Base-by-base conservation (phyloP, 2,888 invertebrate species). In the Spilarctia lutea region DNA sequence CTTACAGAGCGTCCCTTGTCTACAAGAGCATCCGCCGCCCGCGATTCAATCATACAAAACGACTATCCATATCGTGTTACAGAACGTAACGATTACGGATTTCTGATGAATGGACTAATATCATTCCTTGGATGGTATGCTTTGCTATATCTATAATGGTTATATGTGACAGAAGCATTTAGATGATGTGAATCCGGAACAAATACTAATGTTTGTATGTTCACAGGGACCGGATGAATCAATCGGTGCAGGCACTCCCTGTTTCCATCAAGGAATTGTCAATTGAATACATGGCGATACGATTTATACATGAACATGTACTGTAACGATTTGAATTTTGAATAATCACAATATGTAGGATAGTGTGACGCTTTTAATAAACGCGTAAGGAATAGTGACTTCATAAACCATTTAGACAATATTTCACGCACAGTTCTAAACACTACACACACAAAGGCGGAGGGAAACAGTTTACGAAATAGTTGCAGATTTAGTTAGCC, bases 201-300 rank as follows among this genome's bases (percentile, higher is more conserved):
- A 89, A 88, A 89, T 87, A 88, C 88, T 90, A 39, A 89, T 86
- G 86, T 88, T 89, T 88, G 88, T 74, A 80, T 71, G 69, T 82
- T 76, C 73, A 70, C 87, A 85, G 83, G 84, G 89, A 92, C 95
- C 95, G 95, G 95, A 95, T 89, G 94, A 94, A 86, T 85, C 94
- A 95, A 95, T 95, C 94, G 91, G 85, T 91, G 90, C 90, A 82
- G 83, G 89, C 90, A 89, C 90, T 91, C 94, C 92, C 93, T 87
- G 87, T 88, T 90, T 86, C 89, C 87, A 88, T 89, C 84, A 89
- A 90, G 92, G 91, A 92, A 90, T 86, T 86, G 83, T 79, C 88
- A 91, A 92, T 91, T 91, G 89, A 89, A 86, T 75, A 77, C 27
- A 79, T 86, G 85, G 83, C 82, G 83, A 84, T 84, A 88, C 79